Evolutionary conservation across 2,113 vertebrate species (phyloP), one percentile per base, ranked within the genome.

Genomic region (Menidia beryllina): DNA sequence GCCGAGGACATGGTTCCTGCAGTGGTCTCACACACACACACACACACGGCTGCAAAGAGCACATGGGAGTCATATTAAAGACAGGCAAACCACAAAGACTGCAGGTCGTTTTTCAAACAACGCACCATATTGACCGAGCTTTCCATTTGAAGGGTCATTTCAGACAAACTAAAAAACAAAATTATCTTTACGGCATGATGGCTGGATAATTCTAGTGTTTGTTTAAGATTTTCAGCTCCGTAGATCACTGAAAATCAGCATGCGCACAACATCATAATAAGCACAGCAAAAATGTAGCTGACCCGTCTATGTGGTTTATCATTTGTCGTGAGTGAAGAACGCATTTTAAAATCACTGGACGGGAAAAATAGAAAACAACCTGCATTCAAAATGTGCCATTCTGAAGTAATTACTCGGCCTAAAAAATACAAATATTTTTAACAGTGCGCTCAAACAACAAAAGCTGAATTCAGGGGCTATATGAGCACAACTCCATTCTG

Each of bases 191-290:
- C n/a, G 23, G 13, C 23, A 49, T 8, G 4, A n/a, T n/a, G n/a
- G n/a, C n/a, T 2, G 11, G 0, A 49, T 11, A 2, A 11, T 61
- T 34, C 34, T 34, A 2, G 26, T 61, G 47, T 48, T 10, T 0
- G 26, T 30, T 34, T 0, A 15, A 34, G 0, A 27, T 23, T 61
- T 61, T 8, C 30, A 49, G 27, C 24, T 38, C 47, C 50, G 20
- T 50, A 8, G 60, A 50, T 52, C 14, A 19, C 47, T 63, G 27
- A 36, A 9, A 47, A 50, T 52, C 11, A 11, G 23, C 9, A 41
- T 13, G 41, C 2, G 13, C 41, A 45, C 9, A 45, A 45, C 17
- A 17, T 19, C 15, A 45, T 45, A 45, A 19, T 45, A 19, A 45
- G 17, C 41, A 14, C 17, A 45, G 5, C n/a, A 45, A 7, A 45